These are phyloP conservation scores for Propithecus perrieri DNA, from an alignment of 2,797 vertebrate genomes.

Conservation along the genomic window DNA sequence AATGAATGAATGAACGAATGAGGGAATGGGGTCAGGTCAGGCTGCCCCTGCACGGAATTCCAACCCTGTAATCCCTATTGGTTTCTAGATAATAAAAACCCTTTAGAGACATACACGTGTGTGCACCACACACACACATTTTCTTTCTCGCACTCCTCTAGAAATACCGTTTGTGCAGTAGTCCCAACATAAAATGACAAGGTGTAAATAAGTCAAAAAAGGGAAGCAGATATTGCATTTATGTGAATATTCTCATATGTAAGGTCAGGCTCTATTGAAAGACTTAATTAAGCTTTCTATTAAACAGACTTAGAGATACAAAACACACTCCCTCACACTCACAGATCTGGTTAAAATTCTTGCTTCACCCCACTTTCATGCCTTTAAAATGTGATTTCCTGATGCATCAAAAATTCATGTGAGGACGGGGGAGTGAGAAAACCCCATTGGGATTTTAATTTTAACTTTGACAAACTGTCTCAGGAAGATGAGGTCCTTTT, in stretches of 20 bases:
- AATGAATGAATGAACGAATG: neutral
- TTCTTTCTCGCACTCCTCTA: neutral
- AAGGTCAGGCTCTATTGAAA: neutral
- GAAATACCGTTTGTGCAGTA: neutral
- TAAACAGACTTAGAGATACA: neutral
- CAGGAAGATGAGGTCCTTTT: neutral
- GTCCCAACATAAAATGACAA: too few relatives aligned
- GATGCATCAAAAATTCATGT: neutral
- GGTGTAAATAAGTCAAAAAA: neutral
- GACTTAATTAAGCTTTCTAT: neutral
- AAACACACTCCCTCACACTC: neutral
- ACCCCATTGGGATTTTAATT: neutral
- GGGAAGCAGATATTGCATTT: accelerated
- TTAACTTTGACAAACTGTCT: neutral
- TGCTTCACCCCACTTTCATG: neutral
- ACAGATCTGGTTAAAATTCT: neutral
- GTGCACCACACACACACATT: neutral
- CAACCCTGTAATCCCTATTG: too few relatives aligned
- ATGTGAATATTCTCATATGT: neutral
- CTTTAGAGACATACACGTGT: too few relatives aligned
- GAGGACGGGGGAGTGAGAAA: neutral
- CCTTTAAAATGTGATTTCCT: neutral
- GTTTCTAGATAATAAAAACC: neutral
- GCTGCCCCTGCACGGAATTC: neutral
- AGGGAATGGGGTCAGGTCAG: neutral